These are phyloP conservation scores for Clusia tigrina DNA, from an alignment of 2,888 invertebrate genomes.

Conservation along the genomic window DNA sequence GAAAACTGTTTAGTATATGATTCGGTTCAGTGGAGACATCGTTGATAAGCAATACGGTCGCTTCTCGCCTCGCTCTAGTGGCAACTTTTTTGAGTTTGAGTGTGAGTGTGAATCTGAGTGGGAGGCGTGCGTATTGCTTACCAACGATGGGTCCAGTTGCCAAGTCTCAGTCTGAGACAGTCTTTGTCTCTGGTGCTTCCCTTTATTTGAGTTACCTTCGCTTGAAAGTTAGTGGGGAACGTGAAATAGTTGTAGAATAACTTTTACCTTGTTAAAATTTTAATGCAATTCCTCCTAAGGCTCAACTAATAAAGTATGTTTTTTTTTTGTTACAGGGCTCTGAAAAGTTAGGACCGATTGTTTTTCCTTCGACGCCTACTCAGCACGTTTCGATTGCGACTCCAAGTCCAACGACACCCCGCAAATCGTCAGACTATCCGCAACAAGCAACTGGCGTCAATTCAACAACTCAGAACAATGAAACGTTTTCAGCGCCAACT, in stretches of 20 bases:
- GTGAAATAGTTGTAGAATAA: background rate
- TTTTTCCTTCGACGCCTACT: slow-evolving; percentile 72
- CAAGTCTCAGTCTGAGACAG: no score
- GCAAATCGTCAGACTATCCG: slow-evolving; percentile 73
- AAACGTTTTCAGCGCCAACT: slow-evolving; percentile 30
- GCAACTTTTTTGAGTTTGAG: no score
- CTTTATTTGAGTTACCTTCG: no score
- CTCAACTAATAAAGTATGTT: background rate
- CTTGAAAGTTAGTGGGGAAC: background rate
- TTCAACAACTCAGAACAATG: slow-evolving; percentile 43
- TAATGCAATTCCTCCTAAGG: background rate
- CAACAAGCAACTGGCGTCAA: slow-evolving; percentile 63
- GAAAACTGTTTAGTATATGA: no score
- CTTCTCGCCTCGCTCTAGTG: no score
- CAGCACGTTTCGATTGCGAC: slow-evolving; percentile 60
- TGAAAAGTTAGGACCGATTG: slow-evolving; percentile 76
- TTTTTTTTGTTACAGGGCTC: slow-evolving; percentile 73
- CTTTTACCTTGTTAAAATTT: no score
- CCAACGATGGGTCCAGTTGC: no score
- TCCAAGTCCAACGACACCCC: slow-evolving; percentile 70
- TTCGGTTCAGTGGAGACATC: no score
- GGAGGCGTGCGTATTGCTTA: no score
- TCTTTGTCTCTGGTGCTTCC: no score
- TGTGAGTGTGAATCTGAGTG: no score
- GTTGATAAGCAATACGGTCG: no score